Percentiles rank a stretch among this genome's conserved stretches.
phyloP scores from a whole-genome alignment of 2,888 invertebrate species.

The Hirudinaria manillensis region DNA sequence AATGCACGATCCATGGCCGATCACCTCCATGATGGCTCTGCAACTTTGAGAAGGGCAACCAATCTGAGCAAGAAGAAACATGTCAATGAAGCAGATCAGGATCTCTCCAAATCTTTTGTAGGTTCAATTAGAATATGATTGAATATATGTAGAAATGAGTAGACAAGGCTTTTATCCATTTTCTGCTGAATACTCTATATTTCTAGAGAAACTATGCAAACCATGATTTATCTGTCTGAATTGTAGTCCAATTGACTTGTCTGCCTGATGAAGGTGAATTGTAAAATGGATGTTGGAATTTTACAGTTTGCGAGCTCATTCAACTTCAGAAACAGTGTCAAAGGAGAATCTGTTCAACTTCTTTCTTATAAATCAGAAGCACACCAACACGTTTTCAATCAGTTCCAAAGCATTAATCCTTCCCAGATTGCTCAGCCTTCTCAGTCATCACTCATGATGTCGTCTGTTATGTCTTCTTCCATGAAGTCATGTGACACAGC shows the following conservation, averaged over 20 bases:
- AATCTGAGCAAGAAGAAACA: background rate
- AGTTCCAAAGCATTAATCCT: background rate
- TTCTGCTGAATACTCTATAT: no score
- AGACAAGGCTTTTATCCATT: no score
- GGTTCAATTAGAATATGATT: background rate
- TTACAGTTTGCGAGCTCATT: conserved; percentile 2
- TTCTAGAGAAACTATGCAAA: no score
- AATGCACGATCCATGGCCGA: background rate
- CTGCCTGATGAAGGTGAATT: no score
- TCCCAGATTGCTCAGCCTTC: background rate
- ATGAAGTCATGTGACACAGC: conserved; percentile 2
- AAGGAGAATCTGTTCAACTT: conserved; percentile 4
- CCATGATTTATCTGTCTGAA: no score
- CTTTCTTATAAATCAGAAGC: background rate
- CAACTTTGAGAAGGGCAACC: background rate
- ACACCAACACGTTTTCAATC: background rate
- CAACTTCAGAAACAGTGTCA: conserved; percentile 7
- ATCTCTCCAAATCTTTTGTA: background rate
- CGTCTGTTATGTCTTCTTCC: background rate
- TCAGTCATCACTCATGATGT: conserved; percentile 7
- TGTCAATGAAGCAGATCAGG: background rate
- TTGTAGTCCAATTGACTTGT: no score
- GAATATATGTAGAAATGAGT: no score
- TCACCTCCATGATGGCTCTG: background rate
- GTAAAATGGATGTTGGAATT: no score